Evolutionary conservation across 2,797 vertebrate genomes (phyloP).

Genomic region (Alcedo atthis): DNA sequence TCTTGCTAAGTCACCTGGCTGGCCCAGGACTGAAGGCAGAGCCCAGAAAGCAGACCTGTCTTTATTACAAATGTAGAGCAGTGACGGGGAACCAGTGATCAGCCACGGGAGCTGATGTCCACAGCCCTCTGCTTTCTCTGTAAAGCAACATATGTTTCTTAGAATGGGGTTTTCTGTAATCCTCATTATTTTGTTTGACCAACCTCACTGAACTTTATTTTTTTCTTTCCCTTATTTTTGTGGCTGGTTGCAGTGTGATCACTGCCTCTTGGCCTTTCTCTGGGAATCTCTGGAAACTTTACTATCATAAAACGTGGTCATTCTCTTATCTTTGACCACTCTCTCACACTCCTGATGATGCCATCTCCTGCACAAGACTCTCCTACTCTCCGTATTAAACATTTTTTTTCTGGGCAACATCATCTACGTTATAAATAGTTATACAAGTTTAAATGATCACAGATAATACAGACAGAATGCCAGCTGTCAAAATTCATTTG

Average conservation of each 20-base stretch:
- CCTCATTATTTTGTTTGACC: not conserved
- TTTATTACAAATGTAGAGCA: not conserved
- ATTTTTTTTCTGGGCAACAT: not conserved
- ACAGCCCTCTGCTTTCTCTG: not conserved
- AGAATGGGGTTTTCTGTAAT: not conserved
- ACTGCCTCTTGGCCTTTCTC: not conserved
- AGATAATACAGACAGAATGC: slow-evolving; percentile 32
- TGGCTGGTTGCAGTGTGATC: not conserved
- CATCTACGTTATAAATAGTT: not conserved
- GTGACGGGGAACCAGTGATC: not conserved
- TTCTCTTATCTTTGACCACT: not conserved
- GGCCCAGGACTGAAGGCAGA: not conserved
- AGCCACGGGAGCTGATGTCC: not conserved
- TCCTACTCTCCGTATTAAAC: not conserved
- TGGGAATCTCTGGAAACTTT: not conserved
- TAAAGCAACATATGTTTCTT: not conserved
- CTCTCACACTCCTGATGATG: not conserved
- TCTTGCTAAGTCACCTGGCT: not conserved
- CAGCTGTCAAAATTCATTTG: slow-evolving; percentile 25
- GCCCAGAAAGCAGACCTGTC: not conserved
- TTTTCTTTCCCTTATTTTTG: not conserved
- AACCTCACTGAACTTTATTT: not conserved
- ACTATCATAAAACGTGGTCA: not conserved
- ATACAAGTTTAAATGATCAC: not conserved
- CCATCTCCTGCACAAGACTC: not conserved